A percentile compares a stretch with the other conserved stretches of the same genome.
Evolutionary conservation across 2,797 vertebrate species (phyloP).

Genomic region (Dallia pectoralis): DNA sequence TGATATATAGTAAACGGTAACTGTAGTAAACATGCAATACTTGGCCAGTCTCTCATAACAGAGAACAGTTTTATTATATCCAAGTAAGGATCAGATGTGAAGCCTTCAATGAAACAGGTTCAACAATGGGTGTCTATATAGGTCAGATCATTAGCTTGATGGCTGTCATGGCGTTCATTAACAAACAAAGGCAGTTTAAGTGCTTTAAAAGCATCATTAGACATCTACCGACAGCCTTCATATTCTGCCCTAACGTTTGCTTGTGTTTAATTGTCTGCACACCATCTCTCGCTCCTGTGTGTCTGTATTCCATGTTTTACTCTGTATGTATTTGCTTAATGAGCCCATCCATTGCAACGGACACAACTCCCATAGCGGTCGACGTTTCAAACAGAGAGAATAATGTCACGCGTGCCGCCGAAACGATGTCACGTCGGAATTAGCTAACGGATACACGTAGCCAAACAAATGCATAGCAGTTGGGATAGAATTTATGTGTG

Average conservation of each 20-base stretch:
- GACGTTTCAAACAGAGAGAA: not conserved
- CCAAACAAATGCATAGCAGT: not conserved
- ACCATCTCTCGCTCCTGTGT: slow-evolving; percentile 1
- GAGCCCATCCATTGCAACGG: not conserved
- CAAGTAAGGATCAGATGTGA: slow-evolving; percentile 47
- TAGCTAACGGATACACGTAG: slow-evolving; percentile 8
- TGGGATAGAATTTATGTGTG: slow-evolving; percentile 25
- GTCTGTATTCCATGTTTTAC: not conserved
- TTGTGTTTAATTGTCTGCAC: slow-evolving; percentile 3
- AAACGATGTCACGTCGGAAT: not conserved
- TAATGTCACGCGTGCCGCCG: not conserved
- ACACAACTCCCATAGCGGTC: not conserved
- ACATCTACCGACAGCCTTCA: slow-evolving; percentile 7
- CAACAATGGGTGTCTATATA: slow-evolving; percentile 55
- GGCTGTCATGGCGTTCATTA: slow-evolving; percentile 45
- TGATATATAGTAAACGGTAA: not conserved
- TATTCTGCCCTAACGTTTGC: slow-evolving; percentile 16
- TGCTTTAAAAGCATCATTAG: slow-evolving; percentile 25
- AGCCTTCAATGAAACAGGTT: slow-evolving; percentile 52
- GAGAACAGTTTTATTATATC: slow-evolving; percentile 16
- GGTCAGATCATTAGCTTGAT: slow-evolving; percentile 55
- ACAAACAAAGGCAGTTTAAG: slow-evolving; percentile 38
- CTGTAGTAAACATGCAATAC: not conserved
- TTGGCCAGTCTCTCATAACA: not conserved
- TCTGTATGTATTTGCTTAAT: not conserved